phyloP scores from a whole-genome alignment of 2,797 vertebrate genomes.

The Enteromius treurensis region DNA sequence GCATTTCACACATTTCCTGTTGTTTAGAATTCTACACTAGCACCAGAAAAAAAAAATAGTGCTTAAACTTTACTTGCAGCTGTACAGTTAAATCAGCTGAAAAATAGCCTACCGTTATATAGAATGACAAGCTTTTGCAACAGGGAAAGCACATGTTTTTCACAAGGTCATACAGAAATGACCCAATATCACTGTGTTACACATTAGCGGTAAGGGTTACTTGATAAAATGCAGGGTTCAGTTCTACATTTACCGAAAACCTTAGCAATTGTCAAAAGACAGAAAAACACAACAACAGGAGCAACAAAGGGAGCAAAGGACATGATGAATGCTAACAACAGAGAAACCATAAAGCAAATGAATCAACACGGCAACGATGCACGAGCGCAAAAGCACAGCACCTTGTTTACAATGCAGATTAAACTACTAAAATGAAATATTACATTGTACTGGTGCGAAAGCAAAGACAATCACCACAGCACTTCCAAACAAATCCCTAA shows the following conservation, averaged over 20 bases:
- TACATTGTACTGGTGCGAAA: not conserved
- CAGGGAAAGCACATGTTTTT: not conserved
- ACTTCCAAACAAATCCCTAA: not conserved
- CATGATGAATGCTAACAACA: constrained; percentile 20
- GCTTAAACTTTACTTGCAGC: too few relatives aligned
- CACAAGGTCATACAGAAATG: not conserved
- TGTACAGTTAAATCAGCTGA: too few relatives aligned
- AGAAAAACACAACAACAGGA: constrained; percentile 32
- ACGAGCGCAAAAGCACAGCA: constrained; percentile 10
- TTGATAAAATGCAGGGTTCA: constrained; percentile 19
- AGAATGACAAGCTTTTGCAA: not conserved
- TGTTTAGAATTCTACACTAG: not conserved
- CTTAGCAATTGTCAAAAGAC: constrained; percentile 8
- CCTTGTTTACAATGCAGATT: not conserved
- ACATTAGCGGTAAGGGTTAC: not conserved
- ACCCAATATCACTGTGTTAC: not conserved
- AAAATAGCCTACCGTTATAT: not conserved
- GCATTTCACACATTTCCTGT: not conserved
- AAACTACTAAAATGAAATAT: constrained; percentile 19
- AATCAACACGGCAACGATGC: constrained; percentile 19
- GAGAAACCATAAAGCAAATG: constrained; percentile 15
- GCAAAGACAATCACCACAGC: constrained; percentile 33
- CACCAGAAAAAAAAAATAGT: not conserved
- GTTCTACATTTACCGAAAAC: not conserved
- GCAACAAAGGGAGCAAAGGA: constrained; percentile 32